Evolutionary conservation across 2,797 vertebrate species (phyloP).

Genomic region (Myotis daubentonii): DNA sequence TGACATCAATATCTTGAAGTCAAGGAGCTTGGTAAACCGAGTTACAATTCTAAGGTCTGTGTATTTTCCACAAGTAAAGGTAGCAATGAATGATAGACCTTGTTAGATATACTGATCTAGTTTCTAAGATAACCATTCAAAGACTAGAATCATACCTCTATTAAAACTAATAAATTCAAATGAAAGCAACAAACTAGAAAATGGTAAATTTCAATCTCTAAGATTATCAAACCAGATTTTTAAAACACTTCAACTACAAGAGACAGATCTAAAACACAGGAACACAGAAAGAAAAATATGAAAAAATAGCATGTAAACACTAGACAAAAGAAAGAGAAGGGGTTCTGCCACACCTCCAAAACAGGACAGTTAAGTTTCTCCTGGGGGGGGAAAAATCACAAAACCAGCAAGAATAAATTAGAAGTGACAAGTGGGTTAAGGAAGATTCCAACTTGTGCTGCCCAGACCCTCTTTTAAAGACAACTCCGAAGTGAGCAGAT

Average conservation of each 20-base stretch:
- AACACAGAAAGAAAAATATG: not conserved
- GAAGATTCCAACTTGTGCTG: not conserved
- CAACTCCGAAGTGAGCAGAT: not conserved
- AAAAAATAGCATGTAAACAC: not conserved
- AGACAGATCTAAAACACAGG: not conserved
- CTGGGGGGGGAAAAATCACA: not conserved
- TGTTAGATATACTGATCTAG: not conserved
- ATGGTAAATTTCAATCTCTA: not conserved
- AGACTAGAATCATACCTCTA: not conserved
- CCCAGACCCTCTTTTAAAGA: not conserved
- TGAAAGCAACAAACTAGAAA: not conserved
- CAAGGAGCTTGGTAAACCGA: not conserved
- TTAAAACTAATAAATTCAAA: constrained; percentile 8
- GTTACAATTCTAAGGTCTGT: not conserved
- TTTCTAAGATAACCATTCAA: not conserved
- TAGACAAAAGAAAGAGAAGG: not conserved
- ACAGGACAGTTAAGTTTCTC: not conserved
- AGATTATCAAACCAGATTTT: not conserved
- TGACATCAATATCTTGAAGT: not conserved
- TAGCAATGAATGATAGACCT: not conserved
- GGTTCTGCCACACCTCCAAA: not conserved
- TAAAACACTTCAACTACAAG: not conserved
- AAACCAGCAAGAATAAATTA: not conserved
- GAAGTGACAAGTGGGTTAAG: not conserved
- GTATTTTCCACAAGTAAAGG: not conserved